A percentile compares a stretch with the other conserved stretches of the same genome.
Conservation (phyloP, 2,888 invertebrate genomes). For the Pristionchus exspectatus region DNA sequence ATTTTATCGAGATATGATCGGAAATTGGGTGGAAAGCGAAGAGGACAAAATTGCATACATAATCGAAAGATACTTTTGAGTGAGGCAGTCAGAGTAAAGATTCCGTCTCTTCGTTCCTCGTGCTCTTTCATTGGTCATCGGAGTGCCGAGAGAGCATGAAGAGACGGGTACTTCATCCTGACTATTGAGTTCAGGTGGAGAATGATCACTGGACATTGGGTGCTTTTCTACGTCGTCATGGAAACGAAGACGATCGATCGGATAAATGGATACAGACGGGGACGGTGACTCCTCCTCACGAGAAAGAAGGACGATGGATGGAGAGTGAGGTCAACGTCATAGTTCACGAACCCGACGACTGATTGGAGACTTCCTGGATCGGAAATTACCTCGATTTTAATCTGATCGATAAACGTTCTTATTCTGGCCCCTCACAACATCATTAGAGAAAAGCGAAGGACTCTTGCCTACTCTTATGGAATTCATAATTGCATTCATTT, state of each 20-base stretch:
- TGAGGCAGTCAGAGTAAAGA: no score
- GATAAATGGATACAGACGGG: not conserved
- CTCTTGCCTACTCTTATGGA: no score
- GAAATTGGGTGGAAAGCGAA: not conserved
- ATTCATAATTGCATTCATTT: not conserved
- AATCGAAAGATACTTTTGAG: not conserved
- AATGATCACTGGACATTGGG: slow-evolving; percentile 12
- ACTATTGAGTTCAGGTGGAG: not conserved
- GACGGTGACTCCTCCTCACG: not conserved
- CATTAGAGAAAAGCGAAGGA: no score
- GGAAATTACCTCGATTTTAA: not conserved
- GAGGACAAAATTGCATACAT: not conserved
- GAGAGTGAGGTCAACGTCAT: not conserved
- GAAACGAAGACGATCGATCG: not conserved
- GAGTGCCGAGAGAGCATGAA: no score
- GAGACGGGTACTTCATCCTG: no score
- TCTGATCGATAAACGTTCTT: not conserved
- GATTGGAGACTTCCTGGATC: slow-evolving; percentile 41
- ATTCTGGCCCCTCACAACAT: not conserved
- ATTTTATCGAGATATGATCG: not conserved
- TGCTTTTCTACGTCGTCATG: not conserved
- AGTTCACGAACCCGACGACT: slow-evolving; percentile 41
- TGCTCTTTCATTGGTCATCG: no score
- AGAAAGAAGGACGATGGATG: not conserved
- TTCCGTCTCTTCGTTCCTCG: no score